Percentiles rank a stretch among this genome's conserved stretches.
Conservation (phyloP, 2,113 vertebrate species). For the Gasterosteus aculeatus region DNA sequence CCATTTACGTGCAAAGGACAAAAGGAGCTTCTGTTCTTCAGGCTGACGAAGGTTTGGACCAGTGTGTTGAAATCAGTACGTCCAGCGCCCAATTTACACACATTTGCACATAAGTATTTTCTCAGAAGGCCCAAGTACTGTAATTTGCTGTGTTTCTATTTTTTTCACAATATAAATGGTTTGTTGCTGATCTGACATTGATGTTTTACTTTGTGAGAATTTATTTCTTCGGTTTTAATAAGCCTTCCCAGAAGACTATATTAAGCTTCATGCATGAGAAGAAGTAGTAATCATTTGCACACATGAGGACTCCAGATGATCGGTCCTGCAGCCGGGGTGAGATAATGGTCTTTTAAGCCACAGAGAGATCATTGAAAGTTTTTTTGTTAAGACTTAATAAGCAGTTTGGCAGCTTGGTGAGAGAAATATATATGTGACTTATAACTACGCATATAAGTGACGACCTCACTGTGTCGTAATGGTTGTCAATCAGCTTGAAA, state of each 20-base stretch:
- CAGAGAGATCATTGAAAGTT: constrained; percentile 14
- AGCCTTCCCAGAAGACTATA: neutral
- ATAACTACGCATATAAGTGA: neutral
- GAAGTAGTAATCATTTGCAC: constrained; percentile 26
- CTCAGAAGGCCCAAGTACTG: constrained; percentile 63
- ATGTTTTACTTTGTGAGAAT: constrained; percentile 5
- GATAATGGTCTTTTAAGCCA: constrained; percentile 24
- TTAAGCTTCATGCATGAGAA: constrained; percentile 6
- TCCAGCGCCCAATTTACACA: constrained; percentile 7
- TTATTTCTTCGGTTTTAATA: neutral
- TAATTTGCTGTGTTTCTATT: constrained; percentile 53
- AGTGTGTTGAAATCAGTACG: neutral
- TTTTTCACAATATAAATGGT: constrained; percentile 38
- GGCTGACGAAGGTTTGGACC: neutral
- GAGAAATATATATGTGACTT: neutral
- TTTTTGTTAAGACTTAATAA: neutral
- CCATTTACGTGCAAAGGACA: constrained; percentile 14
- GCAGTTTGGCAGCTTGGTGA: neutral
- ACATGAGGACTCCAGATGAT: constrained; percentile 16
- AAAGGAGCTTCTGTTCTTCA: constrained; percentile 3
- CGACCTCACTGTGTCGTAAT: neutral
- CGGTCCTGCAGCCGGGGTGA: constrained; percentile 27
- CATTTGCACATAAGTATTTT: constrained; percentile 18
- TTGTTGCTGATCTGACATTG: constrained; percentile 32
- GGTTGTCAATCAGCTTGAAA: neutral